These are phyloP conservation scores for fruit fly (Drosophila melanogaster) DNA, from an alignment of 1,140 invertebrate species.

Conservation along the genomic window DNA sequence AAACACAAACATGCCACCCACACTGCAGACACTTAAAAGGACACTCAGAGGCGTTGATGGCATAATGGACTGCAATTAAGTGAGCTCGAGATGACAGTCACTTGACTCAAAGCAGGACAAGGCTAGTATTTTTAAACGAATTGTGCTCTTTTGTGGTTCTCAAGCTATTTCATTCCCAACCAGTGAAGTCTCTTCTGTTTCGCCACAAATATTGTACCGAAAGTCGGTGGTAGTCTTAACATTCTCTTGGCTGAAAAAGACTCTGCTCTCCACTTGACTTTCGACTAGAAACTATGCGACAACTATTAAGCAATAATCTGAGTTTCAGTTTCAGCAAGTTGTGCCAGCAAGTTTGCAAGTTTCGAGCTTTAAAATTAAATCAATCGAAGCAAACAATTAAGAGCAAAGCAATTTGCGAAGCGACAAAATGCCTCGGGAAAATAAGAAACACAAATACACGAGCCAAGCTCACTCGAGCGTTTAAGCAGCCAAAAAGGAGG, in stretches of 20 bases:
- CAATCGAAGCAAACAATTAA: slow-evolving; percentile 78
- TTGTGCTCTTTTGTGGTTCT: slow-evolving; percentile 55
- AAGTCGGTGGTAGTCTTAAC: slow-evolving; percentile 3
- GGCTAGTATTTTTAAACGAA: slow-evolving; percentile 22
- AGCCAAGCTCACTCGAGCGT: slow-evolving; percentile 42
- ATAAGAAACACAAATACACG: slow-evolving; percentile 58
- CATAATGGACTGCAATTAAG: slow-evolving; percentile 82
- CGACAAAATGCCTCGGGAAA: slow-evolving; percentile 61
- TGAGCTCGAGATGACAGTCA: slow-evolving; percentile 71
- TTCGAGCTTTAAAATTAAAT: slow-evolving; percentile 69
- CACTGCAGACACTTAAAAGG: slow-evolving; percentile 55
- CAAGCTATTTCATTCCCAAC: slow-evolving; percentile 5
- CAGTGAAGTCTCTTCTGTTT: background rate
- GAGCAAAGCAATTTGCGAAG: slow-evolving; percentile 74
- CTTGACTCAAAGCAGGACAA: slow-evolving; percentile 42
- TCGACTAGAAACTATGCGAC: slow-evolving; percentile 47
- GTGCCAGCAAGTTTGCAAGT: slow-evolving; percentile 41
- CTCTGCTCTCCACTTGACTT: slow-evolving; percentile 8
- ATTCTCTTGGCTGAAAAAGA: background rate
- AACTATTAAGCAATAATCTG: slow-evolving; percentile 58
- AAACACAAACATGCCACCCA: slow-evolving; percentile 29
- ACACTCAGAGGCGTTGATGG: slow-evolving; percentile 74
- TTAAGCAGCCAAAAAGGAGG: slow-evolving; percentile 42
- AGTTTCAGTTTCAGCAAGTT: slow-evolving; percentile 56
- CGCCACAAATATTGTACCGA: slow-evolving; percentile 11